Percentiles rank a stretch among this genome's conserved stretches.
Conservation (phyloP, 1,140 invertebrate genomes). For the Atta cephalotes region DNA sequence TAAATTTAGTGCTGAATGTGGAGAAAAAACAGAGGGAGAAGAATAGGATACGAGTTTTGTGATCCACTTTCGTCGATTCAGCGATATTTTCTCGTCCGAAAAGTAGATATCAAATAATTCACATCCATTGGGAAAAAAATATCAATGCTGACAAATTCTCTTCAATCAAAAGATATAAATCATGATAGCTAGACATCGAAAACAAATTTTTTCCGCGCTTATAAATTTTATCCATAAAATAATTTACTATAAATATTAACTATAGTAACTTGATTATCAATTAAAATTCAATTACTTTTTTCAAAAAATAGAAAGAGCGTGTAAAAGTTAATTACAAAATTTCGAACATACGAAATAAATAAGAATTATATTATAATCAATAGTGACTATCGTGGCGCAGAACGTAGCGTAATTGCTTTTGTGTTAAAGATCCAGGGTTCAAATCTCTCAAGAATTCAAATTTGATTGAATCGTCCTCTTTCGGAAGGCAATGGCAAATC, state of each 20-base stretch:
- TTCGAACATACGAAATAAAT: too few species aligned
- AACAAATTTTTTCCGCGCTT: background rate
- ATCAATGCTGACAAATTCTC: background rate
- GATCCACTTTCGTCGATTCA: slow-evolving; percentile 66
- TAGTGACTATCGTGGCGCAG: too few species aligned
- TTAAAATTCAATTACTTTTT: background rate
- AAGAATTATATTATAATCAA: too few species aligned
- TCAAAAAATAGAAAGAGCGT: background rate
- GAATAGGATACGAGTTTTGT: slow-evolving; percentile 38
- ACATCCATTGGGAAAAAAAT: slow-evolving; percentile 45
- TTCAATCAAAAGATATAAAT: slow-evolving; percentile 47
- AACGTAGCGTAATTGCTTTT: too few species aligned
- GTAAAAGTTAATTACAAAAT: too few species aligned
- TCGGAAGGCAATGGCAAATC: too few species aligned
- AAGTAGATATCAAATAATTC: slow-evolving; percentile 65
- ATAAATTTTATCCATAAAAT: background rate
- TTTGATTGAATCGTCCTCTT: too few species aligned
- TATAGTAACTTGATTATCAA: background rate
- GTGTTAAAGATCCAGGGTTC: too few species aligned
- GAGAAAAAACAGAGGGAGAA: slow-evolving; percentile 41
- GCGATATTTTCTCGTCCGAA: slow-evolving; percentile 68
- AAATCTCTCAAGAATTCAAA: too few species aligned
- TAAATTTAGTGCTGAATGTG: slow-evolving; percentile 50
- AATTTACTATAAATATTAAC: background rate
- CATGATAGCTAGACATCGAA: background rate